Percentiles rank a stretch among this genome's conserved stretches.
Evolutionary conservation across 2,888 invertebrate genomes (phyloP).

Genomic region (Isotomurus palustris): DNA sequence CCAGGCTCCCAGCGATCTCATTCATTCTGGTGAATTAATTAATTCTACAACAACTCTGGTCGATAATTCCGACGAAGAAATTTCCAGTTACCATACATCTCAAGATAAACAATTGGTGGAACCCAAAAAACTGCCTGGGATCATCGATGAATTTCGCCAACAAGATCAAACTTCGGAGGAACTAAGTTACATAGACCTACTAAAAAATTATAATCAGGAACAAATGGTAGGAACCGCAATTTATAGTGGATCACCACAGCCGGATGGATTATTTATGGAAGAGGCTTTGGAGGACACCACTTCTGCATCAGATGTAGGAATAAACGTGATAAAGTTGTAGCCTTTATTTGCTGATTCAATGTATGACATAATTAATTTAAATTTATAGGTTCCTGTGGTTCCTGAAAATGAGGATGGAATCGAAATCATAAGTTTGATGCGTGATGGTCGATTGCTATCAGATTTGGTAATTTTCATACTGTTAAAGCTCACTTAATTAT

Average conservation of each 20-base stretch:
- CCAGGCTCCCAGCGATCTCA: too few species aligned
- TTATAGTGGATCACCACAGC: neutral
- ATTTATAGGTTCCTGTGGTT: neutral
- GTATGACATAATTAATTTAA: neutral
- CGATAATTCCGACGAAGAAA: too few species aligned
- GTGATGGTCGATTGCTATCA: neutral
- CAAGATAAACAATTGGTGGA: too few species aligned
- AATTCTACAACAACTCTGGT: too few species aligned
- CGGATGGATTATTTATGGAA: too few species aligned
- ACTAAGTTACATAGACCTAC: slow-evolving; percentile 3
- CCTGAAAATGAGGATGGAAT: neutral
- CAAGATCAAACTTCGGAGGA: neutral
- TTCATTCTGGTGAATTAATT: too few species aligned
- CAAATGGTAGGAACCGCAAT: slow-evolving; percentile 1
- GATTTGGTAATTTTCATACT: neutral
- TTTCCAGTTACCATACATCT: too few species aligned
- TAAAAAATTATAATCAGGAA: slow-evolving; percentile 1
- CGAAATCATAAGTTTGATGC: neutral
- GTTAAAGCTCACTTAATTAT: too few species aligned
- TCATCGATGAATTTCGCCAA: too few species aligned
- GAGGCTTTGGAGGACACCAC: slow-evolving; percentile 11
- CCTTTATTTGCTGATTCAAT: neutral
- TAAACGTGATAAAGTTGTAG: too few species aligned
- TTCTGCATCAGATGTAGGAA: slow-evolving; percentile 5
- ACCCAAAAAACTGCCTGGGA: too few species aligned